A percentile compares a stretch with the other conserved stretches of the same genome.
These are phyloP conservation scores for Tigriopus californicus DNA, from an alignment of 2,888 invertebrate genomes.

Conservation along the genomic window DNA sequence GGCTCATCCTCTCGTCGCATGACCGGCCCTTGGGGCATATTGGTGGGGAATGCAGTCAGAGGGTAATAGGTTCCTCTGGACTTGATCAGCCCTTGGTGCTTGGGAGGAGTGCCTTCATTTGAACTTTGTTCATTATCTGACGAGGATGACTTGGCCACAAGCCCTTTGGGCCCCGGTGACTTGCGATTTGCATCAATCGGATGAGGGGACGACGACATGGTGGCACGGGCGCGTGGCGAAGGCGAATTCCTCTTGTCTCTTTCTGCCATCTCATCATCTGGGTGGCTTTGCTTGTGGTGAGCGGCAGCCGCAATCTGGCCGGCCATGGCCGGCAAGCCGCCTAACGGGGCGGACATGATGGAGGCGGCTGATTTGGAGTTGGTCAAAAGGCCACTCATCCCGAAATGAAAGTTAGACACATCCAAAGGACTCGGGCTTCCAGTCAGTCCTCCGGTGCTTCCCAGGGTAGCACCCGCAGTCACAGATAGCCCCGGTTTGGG, in stretches of 20 bases:
- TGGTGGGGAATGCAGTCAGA: constrained; percentile 39
- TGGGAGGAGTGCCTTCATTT: background rate
- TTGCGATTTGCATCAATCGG: background rate
- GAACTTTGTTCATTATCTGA: background rate
- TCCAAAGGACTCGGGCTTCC: background rate
- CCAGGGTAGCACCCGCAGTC: background rate
- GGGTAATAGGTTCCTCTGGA: constrained; percentile 81
- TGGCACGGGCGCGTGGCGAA: background rate
- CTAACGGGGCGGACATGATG: constrained; percentile 14
- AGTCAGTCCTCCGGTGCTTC: background rate
- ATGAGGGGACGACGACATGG: background rate
- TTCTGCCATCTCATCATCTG: too few relatives aligned
- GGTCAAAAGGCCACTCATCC: too few relatives aligned
- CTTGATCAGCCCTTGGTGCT: constrained; percentile 43
- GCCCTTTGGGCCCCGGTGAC: constrained; percentile 1
- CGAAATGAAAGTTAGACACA: background rate
- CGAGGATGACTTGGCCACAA: constrained; percentile 2
- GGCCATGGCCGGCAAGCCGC: constrained; percentile 10
- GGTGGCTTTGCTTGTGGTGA: too few relatives aligned
- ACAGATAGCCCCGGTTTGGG: constrained; percentile 39
- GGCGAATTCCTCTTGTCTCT: constrained; percentile 17
- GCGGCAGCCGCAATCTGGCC: background rate
- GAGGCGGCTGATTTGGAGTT: background rate
- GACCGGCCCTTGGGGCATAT: constrained; percentile 18
- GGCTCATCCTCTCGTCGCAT: constrained; percentile 9